These are phyloP conservation scores for Novumbra hubbsi DNA, from an alignment of 2,797 vertebrate genomes.

Conservation along the genomic window DNA sequence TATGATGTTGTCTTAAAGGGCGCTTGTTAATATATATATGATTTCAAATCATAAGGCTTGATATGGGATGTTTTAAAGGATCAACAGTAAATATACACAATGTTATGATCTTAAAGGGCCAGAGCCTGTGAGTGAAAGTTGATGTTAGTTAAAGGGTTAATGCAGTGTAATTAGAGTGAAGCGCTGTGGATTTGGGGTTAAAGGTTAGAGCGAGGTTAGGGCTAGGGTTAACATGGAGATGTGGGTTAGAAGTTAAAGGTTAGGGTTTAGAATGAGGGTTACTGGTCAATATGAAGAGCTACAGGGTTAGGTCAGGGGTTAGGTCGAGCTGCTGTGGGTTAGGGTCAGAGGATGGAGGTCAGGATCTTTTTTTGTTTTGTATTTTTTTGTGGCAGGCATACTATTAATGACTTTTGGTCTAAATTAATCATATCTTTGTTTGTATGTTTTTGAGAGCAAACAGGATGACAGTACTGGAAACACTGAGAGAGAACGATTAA, in stretches of 20 bases:
- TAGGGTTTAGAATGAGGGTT: not conserved
- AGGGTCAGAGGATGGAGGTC: slow-evolving; percentile 17
- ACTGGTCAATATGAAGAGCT: not conserved
- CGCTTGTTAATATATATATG: not conserved
- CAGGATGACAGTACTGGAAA: slow-evolving; percentile 59
- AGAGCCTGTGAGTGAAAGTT: slow-evolving; percentile 63
- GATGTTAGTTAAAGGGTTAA: not conserved
- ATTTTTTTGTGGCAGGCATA: slow-evolving; percentile 54
- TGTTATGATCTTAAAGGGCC: slow-evolving; percentile 65
- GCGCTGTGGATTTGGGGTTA: too few relatives aligned
- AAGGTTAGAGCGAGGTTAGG: too few relatives aligned
- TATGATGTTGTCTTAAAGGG: too few relatives aligned
- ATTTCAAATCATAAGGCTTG: too few relatives aligned
- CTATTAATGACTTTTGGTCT: slow-evolving; percentile 63
- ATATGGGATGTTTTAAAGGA: slow-evolving; percentile 5
- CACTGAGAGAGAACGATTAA: slow-evolving; percentile 50
- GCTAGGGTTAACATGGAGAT: too few relatives aligned
- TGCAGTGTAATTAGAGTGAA: not conserved
- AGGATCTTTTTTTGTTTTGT: slow-evolving; percentile 21
- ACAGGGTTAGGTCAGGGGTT: not conserved
- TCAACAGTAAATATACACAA: slow-evolving; percentile 28
- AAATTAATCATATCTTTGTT: slow-evolving; percentile 61
- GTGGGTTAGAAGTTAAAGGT: not conserved
- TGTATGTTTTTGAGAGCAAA: slow-evolving; percentile 60
- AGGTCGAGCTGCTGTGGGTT: not conserved